Base-by-base conservation (phyloP, 1,140 invertebrate genomes). In the Meloidogyne exigua region DNA sequence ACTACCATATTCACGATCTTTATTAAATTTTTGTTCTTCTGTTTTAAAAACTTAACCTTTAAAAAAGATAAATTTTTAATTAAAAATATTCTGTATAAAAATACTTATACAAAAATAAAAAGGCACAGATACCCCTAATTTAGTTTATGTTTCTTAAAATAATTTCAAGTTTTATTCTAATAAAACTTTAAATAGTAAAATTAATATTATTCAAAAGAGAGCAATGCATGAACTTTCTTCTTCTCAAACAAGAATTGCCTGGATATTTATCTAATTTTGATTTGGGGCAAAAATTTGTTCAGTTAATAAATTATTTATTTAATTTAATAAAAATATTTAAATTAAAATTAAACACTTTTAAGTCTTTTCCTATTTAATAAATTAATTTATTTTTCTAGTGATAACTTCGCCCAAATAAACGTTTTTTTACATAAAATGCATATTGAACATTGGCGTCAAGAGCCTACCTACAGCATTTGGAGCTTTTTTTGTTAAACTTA, bases 371-470 rank as follows among this genome's bases (percentile, higher is more conserved):
- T n/a, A n/a, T n/a, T n/a, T 7, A 66, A 32, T 32, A 69, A 18
- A n/a, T n/a, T n/a, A n/a, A n/a, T n/a, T 66, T 15, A 21, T 28
- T 15, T 57, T 85, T 76, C 10, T n/a, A 85, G 85, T 62, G 85
- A 87, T 57, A 87, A 87, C 66, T 86, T 87, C 68, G 85, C 85
- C 11, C 83, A 85, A 79, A 83, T 87, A 9, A 87, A 87, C 49
- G 79, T 87, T 11, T 87, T 85, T 67, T 67, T 87, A 18, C 85
- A 87, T 64, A 83, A 88, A 78, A 87, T 87, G 85, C 82, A 87
- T 67, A 68, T 87, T 26, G 85, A 87, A 76, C 69, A 79, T 68
- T 87, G 85, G 85, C 57, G 69, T 18, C 85, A 87, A 62, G 81
- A 87, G 65, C 74, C 82, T 39, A 87, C 85, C n/a, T 87, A 87